phyloP scores from a whole-genome alignment of 2,113 vertebrate genomes.

The Notothenia rossii region DNA sequence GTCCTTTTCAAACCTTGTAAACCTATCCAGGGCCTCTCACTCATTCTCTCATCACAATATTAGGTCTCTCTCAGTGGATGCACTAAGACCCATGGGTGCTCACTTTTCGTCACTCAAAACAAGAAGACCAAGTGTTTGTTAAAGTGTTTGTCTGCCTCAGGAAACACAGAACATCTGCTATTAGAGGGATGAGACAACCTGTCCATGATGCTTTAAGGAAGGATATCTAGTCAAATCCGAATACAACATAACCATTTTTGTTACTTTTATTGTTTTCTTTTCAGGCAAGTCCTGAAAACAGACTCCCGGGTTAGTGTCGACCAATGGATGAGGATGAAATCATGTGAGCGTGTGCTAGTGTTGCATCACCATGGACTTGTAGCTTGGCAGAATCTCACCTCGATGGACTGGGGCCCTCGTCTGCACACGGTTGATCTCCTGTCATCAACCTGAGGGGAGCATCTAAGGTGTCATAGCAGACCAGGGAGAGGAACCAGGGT shows the following conservation, averaged over 20 bases:
- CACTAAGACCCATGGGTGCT: conserved; percentile 24
- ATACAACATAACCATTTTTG: neutral
- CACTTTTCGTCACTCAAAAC: neutral
- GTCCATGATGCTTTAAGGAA: neutral
- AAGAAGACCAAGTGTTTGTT: neutral
- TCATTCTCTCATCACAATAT: conserved; percentile 30
- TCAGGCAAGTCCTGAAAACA: conserved; percentile 17
- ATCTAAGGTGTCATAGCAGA: conserved; percentile 6
- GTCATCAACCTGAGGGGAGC: conserved; percentile 49
- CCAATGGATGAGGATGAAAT: conserved; percentile 69
- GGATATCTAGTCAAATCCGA: neutral
- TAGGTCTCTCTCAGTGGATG: neutral
- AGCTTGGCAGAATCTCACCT: conserved; percentile 35
- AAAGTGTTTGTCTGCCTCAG: neutral
- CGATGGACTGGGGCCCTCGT: conserved; percentile 61
- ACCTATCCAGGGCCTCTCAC: conserved; percentile 1
- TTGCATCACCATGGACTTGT: conserved; percentile 17
- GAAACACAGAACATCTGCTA: neutral
- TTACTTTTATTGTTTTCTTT: neutral
- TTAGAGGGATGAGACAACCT: neutral
- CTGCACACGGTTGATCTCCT: conserved; percentile 32
- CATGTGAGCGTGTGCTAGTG: conserved; percentile 26
- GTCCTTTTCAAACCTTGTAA: conserved; percentile 8
- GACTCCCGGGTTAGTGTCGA: conserved; percentile 17
- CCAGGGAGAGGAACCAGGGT: conserved; percentile 10